Base-by-base conservation (phyloP, 2,113 vertebrate genomes). In the Salvelinus sp. region DNA sequence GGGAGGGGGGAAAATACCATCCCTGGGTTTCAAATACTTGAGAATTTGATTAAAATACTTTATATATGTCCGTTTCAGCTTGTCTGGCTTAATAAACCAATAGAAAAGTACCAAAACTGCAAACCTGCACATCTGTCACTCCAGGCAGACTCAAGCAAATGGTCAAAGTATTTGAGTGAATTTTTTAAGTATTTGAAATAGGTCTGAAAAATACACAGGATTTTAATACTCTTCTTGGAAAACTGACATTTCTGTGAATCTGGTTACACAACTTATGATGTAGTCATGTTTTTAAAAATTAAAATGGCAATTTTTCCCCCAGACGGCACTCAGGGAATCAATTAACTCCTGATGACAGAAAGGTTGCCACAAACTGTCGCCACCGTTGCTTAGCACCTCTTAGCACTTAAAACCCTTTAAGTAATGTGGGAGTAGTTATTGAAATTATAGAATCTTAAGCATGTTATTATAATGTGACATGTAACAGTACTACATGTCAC, bases 401-500 rank as follows among this genome's bases (percentile, higher is more conserved):
- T 83, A 86, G 81, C 85, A 72, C 80, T 79, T 73, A n/a, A 81
- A 13, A 60, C 33, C 58, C 69, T 54, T 74, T 67, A 72, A 63
- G 63, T 38, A 77, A 76, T 62, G 27, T 65, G 28, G 50, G 18
- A 68, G 74, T 73, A 67, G 63, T 83, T 73, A 76, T 13, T 16
- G 69, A 1, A 74, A 69, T 66, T 71, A 86, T 73, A 75, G 25
- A 69, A 75, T 50, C 71, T 69, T 69, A 73, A 83, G 28, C 80
- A 63, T 2, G 4, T 60, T 77, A n/a, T 72, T 70, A 72, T 58
- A 76, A 23, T 28, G 30, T 33, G 30, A 33, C 30, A 33, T 62
- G 22, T n/a, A 23, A 62, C 18, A 62, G 58, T n/a, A n/a, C 58
- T 23, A 54, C 50, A 54, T 54, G 6, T 62, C n/a, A 22, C 14